Evolutionary conservation across 1,140 invertebrate genomes (phyloP), one percentile per base, ranked within the genome.

Genomic region (Drosophila mauritiana): DNA sequence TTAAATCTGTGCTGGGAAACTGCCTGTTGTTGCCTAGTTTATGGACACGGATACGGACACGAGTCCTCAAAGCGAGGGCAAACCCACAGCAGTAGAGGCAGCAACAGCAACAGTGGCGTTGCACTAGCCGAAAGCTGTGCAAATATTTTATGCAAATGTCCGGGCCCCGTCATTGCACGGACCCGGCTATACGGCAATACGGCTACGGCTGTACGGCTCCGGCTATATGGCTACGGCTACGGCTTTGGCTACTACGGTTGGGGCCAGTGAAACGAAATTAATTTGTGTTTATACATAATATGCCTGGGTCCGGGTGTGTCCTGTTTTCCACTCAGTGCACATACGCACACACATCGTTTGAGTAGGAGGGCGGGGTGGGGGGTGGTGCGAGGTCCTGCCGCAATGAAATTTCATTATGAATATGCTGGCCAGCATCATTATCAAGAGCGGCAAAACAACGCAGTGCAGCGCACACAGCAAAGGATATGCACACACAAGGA

Each of bases 71-170:
- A 83, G 83, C 79, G 65, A 42, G 52, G 73, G 59, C 72, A 75
- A 75, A 54, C 72, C 72, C 53, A 74, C 45, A 75, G 65, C 65
- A 70, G 17, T 46, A 46, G 52, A 17, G 64, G 57, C 52, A 17
- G 31, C 8, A 70, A 48, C 22, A 25, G 53, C 54, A 59, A 10
- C 46, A 61, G 72, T 67, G 65, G 74, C 79, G 67, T 69, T 86
- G 83, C 83, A 86, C 83, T 86, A 88, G 73, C 77, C 84, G 80
- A 88, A 89, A 70, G 84, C 84, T 89, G 85, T 78, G 90, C 86
- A 91, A 91, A 91, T 91, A 91, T 91, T 91, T 91, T 88, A 91
- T 90, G 90, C 90, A 91, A 91, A 91, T 91, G 90, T 84, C 86
- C 73, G 69, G 72, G 75, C 73, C 74, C 65, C 85, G 73, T 80